Base-by-base conservation (phyloP, 2,113 vertebrate species). In the Mohoua ochrocephala region DNA sequence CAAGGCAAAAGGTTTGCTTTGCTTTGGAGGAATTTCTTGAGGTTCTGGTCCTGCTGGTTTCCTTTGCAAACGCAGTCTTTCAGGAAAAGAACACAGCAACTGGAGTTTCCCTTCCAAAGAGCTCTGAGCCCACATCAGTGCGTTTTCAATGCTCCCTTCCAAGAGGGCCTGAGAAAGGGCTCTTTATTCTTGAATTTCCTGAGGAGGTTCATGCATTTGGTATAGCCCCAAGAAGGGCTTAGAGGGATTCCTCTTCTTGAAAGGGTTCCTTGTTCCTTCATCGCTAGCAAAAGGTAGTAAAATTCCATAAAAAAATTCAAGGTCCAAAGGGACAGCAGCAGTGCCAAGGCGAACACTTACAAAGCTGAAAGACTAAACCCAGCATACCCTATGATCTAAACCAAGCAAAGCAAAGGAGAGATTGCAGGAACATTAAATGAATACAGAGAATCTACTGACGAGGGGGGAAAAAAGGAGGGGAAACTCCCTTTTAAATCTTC, bases 141-240 rank as follows among this genome's bases (percentile, higher is more conserved):
- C 13, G 2, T 82, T 91, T 53, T 15, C n/a, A 78, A 12, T 33
- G 52, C 11, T 87, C 56, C 31, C 42, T 85, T 83, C 71, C 77
- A 90, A 54, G 47, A 70, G 2, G 16, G 54, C 23, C 82, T 90
- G 23, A 77, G 87, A 97, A 94, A 93, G n/a, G 60, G 41, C 35
- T 96, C 42, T 87, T 85, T 96, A 89, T 92, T 94, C 81, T 80
- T 80, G 9, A 85, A 87, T 65, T 95, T 94, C 57, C 87, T 76
- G 81, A 85, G 70, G 27, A 87, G 47, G 23, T 84, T 89, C 67
- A 42, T 64, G 27, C 21, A 63, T 64, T 84, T 69, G 68, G 56
- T 81, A 65, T 10, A 84, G 41, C 13, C 78, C 74, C 83, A 91
- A 67, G 37, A 87, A 87, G 53, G 49, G 42, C 80, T 89, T 83